These are phyloP conservation scores for Psittacara wagleri DNA, from an alignment of 2,113 vertebrate genomes.

Conservation along the genomic window DNA sequence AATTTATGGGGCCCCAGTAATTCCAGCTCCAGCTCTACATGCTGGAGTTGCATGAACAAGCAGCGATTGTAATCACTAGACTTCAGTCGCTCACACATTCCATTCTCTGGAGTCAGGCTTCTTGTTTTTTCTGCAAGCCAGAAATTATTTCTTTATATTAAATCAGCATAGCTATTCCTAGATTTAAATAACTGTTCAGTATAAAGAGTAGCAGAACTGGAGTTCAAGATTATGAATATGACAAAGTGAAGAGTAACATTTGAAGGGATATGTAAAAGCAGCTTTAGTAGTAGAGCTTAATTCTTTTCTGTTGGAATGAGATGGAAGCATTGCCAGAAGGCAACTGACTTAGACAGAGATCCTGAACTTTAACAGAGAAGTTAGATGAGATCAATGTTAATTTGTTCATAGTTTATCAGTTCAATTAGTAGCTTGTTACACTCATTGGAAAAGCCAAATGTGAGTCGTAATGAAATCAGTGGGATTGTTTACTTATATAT, in stretches of 20 bases:
- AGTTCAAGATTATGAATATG: background rate
- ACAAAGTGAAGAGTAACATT: background rate
- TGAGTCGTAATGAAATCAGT: background rate
- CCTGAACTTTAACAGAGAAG: background rate
- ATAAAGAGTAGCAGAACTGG: background rate
- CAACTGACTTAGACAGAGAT: background rate
- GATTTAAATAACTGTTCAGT: background rate
- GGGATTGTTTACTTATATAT: background rate
- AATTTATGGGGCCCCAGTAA: slow-evolving; percentile 81
- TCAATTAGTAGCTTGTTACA: background rate
- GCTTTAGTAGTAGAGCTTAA: background rate
- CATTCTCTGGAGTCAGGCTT: slow-evolving; percentile 60
- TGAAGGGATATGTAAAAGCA: background rate
- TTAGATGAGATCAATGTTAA: background rate
- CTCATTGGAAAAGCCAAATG: background rate
- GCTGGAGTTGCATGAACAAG: slow-evolving; percentile 85
- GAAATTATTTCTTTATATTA: background rate
- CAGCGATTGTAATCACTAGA: slow-evolving; percentile 74
- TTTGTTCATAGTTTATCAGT: background rate
- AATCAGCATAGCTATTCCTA: background rate
- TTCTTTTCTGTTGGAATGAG: background rate
- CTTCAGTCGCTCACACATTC: slow-evolving; percentile 63
- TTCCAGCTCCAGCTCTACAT: slow-evolving; percentile 80
- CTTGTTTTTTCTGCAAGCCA: slow-evolving; percentile 57
- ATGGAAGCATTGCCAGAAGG: background rate